Evolutionary conservation across 1,140 invertebrate species (phyloP).

Genomic region (Tetraneura akinire): DNA sequence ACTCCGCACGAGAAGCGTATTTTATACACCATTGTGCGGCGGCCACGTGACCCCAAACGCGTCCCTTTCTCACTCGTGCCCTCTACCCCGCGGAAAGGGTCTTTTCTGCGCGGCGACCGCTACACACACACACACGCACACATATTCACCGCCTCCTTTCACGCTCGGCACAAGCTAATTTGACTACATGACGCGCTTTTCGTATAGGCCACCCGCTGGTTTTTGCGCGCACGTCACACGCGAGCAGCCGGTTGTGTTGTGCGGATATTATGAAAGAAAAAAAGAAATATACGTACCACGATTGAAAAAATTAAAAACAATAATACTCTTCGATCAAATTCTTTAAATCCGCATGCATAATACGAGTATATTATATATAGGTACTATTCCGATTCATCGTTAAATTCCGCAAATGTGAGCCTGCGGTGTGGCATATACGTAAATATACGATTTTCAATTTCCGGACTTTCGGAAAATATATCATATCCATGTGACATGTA

Average conservation of each 20-base stretch:
- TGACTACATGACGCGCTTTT: conserved; percentile 41
- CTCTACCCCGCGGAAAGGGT: conserved; percentile 6
- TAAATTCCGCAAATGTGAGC: no score
- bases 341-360: background rate
- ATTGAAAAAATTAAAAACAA: background rate
- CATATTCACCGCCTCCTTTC: conserved; percentile 37
- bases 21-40: background rate
- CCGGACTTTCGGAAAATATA: no score
- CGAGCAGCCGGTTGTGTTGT: background rate
- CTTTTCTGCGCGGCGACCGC: conserved; percentile 24
- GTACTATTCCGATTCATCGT: no score
- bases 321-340: background rate
- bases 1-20: background rate
- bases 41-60: conserved; percentile 40
- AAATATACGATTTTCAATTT: no score
- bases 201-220: conserved; percentile 39
- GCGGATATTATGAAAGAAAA: background rate
- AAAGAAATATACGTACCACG: background rate
- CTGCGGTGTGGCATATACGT: no score
- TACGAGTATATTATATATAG: background rate
- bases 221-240: conserved; percentile 32
- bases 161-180: conserved; percentile 44
- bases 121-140: background rate
- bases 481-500: no score
- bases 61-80: background rate